These are phyloP conservation scores for Cremastobaeus sp. DNA, from an alignment of 2,888 invertebrate species.

Conservation along the genomic window DNA sequence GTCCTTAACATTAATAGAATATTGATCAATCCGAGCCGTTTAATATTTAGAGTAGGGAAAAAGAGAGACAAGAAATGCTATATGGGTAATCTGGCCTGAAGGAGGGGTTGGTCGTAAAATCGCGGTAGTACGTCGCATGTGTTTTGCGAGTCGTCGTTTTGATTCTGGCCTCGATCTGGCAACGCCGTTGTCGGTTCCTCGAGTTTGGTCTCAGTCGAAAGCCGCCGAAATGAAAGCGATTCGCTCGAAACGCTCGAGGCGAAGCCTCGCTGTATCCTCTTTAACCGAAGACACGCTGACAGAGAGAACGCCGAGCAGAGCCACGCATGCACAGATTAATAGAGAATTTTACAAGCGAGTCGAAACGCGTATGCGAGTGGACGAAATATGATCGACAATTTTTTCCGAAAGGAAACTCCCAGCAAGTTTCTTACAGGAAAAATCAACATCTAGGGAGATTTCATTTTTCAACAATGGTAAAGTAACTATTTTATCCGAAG, in stretches of 20 bases:
- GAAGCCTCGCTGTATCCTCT: slow-evolving; percentile 47
- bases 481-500: too few species aligned
- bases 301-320: slow-evolving; percentile 16
- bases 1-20: too few species aligned
- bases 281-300: slow-evolving; percentile 33
- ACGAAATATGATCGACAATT: slow-evolving; percentile 52
- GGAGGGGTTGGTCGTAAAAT: slow-evolving; percentile 24
- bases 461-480: too few species aligned
- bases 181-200: slow-evolving; percentile 52
- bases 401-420: too few species aligned
- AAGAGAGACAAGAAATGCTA: slow-evolving; percentile 4
- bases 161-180: slow-evolving; percentile 45
- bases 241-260: slow-evolving; percentile 57
- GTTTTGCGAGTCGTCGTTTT: slow-evolving; percentile 24
- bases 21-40: slow-evolving; percentile 7
- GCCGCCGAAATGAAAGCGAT: slow-evolving; percentile 61
- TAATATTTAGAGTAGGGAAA: slow-evolving; percentile 4
- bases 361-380: slow-evolving; percentile 21
- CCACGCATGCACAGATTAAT: slow-evolving; percentile 18
- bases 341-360: slow-evolving; percentile 21
- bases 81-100: slow-evolving; percentile 3
- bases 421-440: too few species aligned
- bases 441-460: too few species aligned
- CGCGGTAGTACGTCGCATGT: slow-evolving; percentile 14
- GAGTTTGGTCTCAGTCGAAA: slow-evolving; percentile 50